These are phyloP conservation scores for Acanthosoma haemorrhoidale DNA, from an alignment of 2,888 invertebrate species.

Conservation along the genomic window DNA sequence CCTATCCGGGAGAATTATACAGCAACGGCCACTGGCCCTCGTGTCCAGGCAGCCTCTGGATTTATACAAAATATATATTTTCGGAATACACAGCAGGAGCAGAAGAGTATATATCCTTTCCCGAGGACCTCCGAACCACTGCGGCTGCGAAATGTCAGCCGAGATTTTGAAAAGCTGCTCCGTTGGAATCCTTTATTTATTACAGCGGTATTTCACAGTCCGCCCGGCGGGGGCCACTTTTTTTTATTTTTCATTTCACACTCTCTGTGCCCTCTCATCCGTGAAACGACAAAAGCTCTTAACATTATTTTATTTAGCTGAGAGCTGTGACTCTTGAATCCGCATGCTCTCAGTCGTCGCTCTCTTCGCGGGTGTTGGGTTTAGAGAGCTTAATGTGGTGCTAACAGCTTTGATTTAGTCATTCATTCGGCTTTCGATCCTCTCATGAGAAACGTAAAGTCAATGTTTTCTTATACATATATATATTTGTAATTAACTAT, in stretches of 20 bases:
- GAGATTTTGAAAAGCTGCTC: slow-evolving; percentile 5
- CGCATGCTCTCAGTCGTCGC: background rate
- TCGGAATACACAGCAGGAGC: background rate
- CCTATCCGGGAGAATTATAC: too few relatives aligned
- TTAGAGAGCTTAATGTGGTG: too few relatives aligned
- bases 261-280: background rate
- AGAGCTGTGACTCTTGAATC: background rate
- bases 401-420: too few relatives aligned
- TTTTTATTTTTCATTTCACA: background rate
- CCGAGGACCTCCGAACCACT: background rate
- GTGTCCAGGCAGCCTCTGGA: too few relatives aligned
- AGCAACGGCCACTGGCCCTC: too few relatives aligned
- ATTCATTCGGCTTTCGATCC: too few relatives aligned
- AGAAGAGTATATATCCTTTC: background rate
- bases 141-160: background rate
- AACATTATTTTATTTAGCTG: slow-evolving; percentile 2
- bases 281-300: slow-evolving; percentile 4
- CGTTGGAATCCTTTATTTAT: background rate
- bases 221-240: background rate
- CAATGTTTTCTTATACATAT: too few relatives aligned
- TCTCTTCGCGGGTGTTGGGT: too few relatives aligned
- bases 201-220: background rate
- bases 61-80: slow-evolving; percentile 14
- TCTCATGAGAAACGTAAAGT: too few relatives aligned
- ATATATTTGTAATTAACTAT: too few relatives aligned